A percentile compares a stretch with the other conserved stretches of the same genome.
Evolutionary conservation across 2,113 vertebrate genomes (phyloP).

Genomic region (Arizona elegans): DNA sequence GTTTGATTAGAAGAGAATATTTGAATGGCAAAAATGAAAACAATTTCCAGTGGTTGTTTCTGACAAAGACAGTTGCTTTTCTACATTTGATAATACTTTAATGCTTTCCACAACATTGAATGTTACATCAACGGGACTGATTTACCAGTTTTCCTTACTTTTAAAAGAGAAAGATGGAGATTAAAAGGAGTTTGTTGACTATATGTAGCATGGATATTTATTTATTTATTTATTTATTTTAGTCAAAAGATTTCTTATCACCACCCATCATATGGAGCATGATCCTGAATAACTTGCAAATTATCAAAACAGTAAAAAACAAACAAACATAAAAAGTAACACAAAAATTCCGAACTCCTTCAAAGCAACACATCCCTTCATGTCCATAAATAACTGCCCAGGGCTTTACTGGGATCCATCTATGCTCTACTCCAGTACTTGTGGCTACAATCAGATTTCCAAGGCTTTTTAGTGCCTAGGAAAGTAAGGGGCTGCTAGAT

Average conservation of each 20-base stretch:
- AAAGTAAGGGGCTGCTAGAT: neutral
- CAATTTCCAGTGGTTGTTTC: neutral
- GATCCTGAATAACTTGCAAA: neutral
- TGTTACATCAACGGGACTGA: neutral
- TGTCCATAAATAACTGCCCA: neutral
- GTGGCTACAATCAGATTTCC: neutral
- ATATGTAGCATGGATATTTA: neutral
- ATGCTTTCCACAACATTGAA: neutral
- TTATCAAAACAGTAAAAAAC: neutral
- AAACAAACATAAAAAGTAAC: neutral
- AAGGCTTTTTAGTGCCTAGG: neutral
- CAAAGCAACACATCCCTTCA: neutral
- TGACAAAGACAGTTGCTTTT: neutral
- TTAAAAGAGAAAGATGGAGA: neutral
- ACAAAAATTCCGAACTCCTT: neutral
- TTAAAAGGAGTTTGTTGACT: neutral
- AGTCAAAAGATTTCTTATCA: neutral
- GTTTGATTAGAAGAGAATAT: neutral
- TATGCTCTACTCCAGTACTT: neutral
- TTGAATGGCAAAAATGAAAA: neutral
- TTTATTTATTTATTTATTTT: neutral
- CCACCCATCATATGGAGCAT: neutral
- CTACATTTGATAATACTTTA: neutral
- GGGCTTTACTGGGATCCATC: neutral
- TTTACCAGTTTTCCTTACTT: neutral